Evolutionary conservation across 1,140 invertebrate species (phyloP), one percentile per base, ranked within the genome.

Genomic region (Thaumatotibia leucotreta): DNA sequence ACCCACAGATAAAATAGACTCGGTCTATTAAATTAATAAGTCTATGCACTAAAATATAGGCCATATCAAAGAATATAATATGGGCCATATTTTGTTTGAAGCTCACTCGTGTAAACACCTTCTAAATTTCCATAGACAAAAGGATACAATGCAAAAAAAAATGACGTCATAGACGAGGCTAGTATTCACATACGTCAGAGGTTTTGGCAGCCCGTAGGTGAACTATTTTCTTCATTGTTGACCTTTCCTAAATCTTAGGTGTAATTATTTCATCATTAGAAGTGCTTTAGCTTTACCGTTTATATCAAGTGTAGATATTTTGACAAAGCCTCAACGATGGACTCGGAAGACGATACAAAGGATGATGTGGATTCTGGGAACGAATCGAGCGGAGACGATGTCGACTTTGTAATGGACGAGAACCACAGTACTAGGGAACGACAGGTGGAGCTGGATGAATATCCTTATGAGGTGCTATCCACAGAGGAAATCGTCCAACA

Each of bases 401-500:
- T 97, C 81, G 92, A 93, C 82, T 97, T 97, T 92, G 95, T 96
- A 61, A 97, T 98, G 95, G 97, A 97, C 92, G 97, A 98, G 84
- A 93, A 95, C 69, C 93, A 94, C 69, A 95, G 94, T 90, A 93
- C 93, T 69, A 93, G 94, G 76, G 96, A 97, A 89, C 93, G 95
- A 80, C 94, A 95, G 77, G 93, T 93, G 67, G 96, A 97, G 76
- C 92, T 94, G 45, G 96, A 99, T 74, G 97, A 98, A 72, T 99
- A 97, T 93, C 96, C 96, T 32, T 98, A 96, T 91, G 96, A 98
- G 92, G 97, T 99, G 67, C 92, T 99, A 58, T 97, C 97, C 35
- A 98, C 97, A 23, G 98, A 99, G 84, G 95, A 98, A 93, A 98
- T 99, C 86, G 97, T 99, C 63, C 96, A 98, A 86, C 96, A 98